Base-by-base conservation (phyloP, 2,113 vertebrate genomes). In the Zosterops pallidus region DNA sequence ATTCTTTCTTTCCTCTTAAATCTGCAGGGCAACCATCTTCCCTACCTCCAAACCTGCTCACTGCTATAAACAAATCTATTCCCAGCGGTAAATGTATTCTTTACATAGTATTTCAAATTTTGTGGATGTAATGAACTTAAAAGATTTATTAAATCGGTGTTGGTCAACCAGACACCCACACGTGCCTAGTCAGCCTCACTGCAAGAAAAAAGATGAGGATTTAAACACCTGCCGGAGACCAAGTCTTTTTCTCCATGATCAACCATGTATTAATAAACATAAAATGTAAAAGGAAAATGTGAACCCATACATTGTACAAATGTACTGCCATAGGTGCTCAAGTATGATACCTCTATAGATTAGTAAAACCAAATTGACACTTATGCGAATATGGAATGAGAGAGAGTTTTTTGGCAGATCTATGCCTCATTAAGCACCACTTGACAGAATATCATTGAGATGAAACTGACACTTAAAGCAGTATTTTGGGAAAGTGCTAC, bases 291-390 rank as follows among this genome's bases (percentile, higher is more conserved):
- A 20, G 37, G 28, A 28, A 69, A 69, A 77, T 37, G 28, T 42
- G 22, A 90, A 80, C 39, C 42, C n/a, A 33, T 18, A 68, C 29
- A 31, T 4, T 10, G 12, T 14, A 90, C 17, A 69, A 31, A 56
- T 16, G 37, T 47, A 64, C 26, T 28, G 26, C 18, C 2, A 2
- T 2, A 64, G 53, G 24, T 56, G 52, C 33, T 68, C 0, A 0
- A 78, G 18, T n/a, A 37, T 0, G 0, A n/a, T 22, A 72, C 14
- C 11, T 41, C 67, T 39, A 12, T 1, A 60, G 8, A 22, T 44
- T 14, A 69, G 21, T 1, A 20, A 29, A 65, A 37, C 20, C 35
- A 83, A 76, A 77, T 15, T 31, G 74, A 60, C 44, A 39, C 11
- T 67, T n/a, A 50, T 25, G 0, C 92, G 29, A 55, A 49, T 37